A percentile compares a stretch with the other conserved stretches of the same genome.
These are phyloP conservation scores for Rynchops niger DNA, from an alignment of 2,113 vertebrate species.

Conservation along the genomic window DNA sequence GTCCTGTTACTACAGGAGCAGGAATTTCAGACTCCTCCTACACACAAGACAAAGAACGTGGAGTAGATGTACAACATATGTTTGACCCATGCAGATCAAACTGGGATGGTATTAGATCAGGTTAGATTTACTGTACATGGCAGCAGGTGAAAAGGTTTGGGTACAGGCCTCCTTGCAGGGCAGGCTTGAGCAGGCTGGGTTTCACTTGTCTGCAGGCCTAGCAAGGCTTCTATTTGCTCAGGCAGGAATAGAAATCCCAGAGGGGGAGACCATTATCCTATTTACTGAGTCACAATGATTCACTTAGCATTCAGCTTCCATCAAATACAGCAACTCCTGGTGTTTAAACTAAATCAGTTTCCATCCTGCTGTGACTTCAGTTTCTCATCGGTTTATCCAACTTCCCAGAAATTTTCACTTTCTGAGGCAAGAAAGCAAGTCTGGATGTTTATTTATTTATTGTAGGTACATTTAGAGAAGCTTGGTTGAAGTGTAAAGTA, in stretches of 20 bases:
- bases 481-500: background rate
- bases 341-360: slow-evolving; percentile 18
- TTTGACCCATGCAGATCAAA: background rate
- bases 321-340: background rate
- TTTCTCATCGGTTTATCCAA: background rate
- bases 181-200: background rate
- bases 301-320: slow-evolving; percentile 37
- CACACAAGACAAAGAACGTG: background rate
- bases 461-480: background rate
- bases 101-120: background rate
- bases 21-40: background rate
- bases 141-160: background rate
- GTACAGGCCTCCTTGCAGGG: background rate
- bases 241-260: slow-evolving; percentile 37
- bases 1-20: background rate
- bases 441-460: background rate
- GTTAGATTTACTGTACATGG: background rate
- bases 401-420: background rate
- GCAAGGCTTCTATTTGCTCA: background rate
- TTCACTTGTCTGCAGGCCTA: background rate
- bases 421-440: background rate
- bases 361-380: slow-evolving; percentile 8
- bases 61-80: background rate
- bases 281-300: slow-evolving; percentile 56
- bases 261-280: slow-evolving; percentile 43